Percentiles rank a stretch among this genome's conserved stretches.
Evolutionary conservation across 2,888 invertebrate species (phyloP).

Genomic region (Amiota minor): DNA sequence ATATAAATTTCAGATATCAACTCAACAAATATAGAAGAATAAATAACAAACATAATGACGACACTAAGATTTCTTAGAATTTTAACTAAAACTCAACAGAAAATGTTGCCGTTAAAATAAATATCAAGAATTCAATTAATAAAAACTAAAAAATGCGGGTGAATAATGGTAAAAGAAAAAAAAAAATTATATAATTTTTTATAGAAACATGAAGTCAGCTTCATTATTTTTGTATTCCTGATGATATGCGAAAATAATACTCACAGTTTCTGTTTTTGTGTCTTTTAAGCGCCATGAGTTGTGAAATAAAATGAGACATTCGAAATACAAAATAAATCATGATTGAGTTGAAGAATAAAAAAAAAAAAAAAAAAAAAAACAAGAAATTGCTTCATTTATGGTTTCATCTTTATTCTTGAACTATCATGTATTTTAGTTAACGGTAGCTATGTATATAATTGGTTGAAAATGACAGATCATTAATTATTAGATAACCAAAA

Average conservation of each 20-base stretch:
- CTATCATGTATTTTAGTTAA: too few relatives aligned
- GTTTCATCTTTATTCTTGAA: too few relatives aligned
- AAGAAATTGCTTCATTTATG: too few relatives aligned
- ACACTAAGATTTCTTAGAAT: conserved; percentile 8
- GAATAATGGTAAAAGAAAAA: background rate
- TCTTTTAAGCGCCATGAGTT: too few relatives aligned
- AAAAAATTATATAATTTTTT: background rate
- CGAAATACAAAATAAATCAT: too few relatives aligned
- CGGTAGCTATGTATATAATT: too few relatives aligned
- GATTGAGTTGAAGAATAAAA: too few relatives aligned
- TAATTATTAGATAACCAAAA: too few relatives aligned
- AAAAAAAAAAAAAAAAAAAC: too few relatives aligned
- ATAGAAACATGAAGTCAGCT: background rate
- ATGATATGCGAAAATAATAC: conserved; percentile 3
- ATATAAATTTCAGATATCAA: conserved; percentile 50
- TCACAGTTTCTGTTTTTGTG: background rate
- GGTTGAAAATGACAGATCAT: too few relatives aligned
- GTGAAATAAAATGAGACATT: too few relatives aligned
- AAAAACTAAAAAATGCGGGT: conserved; percentile 14
- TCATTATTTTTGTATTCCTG: background rate
- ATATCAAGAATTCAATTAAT: background rate
- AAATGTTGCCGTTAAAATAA: background rate
- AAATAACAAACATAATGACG: conserved; percentile 3
- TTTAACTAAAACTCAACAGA: too few relatives aligned
- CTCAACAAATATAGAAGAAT: background rate